Evolutionary conservation across 2,888 invertebrate genomes (phyloP), one percentile per base, ranked within the genome.

Genomic region (Entomobrya multifasciata): DNA sequence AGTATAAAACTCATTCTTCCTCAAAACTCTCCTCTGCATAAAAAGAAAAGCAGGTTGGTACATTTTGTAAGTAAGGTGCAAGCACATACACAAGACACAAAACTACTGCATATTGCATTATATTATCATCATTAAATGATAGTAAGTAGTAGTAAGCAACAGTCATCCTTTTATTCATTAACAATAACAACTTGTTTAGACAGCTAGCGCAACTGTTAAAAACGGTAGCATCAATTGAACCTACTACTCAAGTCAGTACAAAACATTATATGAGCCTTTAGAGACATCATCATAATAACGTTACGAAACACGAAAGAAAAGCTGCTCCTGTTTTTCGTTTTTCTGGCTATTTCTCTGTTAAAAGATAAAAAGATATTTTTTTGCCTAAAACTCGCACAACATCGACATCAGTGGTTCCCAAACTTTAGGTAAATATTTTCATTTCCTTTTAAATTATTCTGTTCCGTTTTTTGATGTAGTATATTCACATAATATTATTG

Each of bases 391-490:
- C n/a, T n/a, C n/a, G n/a, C n/a, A 22, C 36, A 49, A 22, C 72
- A 72, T 6, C 47, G 27, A 6, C 44, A 44, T 13, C 27, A 60
- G 60, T 1, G 15, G 30, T 17, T 62, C 62, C 36, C 15, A 52
- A 65, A 79, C 17, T 77, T 67, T 65, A 65, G 30, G 67, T 65
- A 65, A 62, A 65, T 52, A 79, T 20, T 79, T 78, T 79, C 79
- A 79, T 79, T 79, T 79, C 67, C 79, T 49, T 62, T 62, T 62
- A 5, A 62, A 30, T 62, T 36, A 62, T 70, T 70, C 41, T 70
- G 13, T 67, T 41, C 41, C 67, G 41, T 67, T 44, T 22, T n/a
- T n/a, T 41, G 10, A 65, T 10, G 36, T 8, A n/a, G n/a, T n/a
- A n/a, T 10, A 17, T 67, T 20, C 67, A 5, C 22, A 67, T 36